phyloP scores from a whole-genome alignment of 2,888 invertebrate species.

The Dorcus parallelipipedus region DNA sequence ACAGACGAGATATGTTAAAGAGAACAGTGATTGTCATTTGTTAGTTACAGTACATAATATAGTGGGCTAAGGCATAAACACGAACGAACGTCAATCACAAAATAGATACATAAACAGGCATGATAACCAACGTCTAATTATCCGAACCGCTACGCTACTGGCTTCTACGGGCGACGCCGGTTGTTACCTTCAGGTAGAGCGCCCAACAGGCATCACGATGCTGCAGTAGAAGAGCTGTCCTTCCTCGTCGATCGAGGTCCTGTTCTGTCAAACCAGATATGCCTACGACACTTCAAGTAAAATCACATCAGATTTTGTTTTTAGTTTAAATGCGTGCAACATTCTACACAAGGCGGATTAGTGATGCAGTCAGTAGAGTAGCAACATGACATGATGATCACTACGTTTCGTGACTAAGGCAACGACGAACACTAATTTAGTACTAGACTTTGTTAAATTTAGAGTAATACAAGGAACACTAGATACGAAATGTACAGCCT shows the following conservation, averaged over 20 bases:
- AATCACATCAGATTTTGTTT: constrained; percentile 39
- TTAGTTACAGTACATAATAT: too few relatives aligned
- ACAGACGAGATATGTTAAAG: too few relatives aligned
- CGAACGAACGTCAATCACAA: not conserved
- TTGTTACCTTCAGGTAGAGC: constrained; percentile 35
- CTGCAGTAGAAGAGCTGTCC: constrained; percentile 4
- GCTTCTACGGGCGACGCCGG: constrained; percentile 33
- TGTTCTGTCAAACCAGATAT: constrained; percentile 27
- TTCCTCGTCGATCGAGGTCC: constrained; percentile 20
- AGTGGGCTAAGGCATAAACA: not conserved
- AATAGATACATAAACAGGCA: constrained; percentile 16
- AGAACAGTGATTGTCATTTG: too few relatives aligned
- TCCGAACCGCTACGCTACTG: constrained; percentile 38
- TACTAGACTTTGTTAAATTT: constrained; percentile 10
- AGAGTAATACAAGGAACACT: constrained; percentile 3
- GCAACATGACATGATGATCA: constrained; percentile 35
- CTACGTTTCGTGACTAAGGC: constrained; percentile 3
- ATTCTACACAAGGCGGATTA: constrained; percentile 43
- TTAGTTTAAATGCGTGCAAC: constrained; percentile 37
- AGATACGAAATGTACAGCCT: not conserved
- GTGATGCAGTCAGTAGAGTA: constrained; percentile 43
- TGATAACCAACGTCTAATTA: constrained; percentile 18
- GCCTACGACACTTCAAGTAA: constrained; percentile 42
- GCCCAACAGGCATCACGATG: constrained; percentile 7
- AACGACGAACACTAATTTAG: constrained; percentile 34